Conservation (phyloP, 2,113 vertebrate species). For the Microcebus griseorufus region DNA sequence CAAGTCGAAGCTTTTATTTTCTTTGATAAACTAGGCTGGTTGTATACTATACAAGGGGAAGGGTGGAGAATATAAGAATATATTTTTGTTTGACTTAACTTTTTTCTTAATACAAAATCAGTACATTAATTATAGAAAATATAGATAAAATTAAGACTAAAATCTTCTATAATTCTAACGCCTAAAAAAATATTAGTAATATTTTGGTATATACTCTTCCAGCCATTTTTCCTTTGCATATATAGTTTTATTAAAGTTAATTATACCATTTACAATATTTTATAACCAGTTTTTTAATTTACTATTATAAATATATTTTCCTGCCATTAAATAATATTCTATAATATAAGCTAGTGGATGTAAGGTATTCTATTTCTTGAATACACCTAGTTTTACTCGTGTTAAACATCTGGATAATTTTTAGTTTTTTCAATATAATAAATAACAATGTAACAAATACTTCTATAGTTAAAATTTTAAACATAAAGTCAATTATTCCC, state of each 20-base stretch:
- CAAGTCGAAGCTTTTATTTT: background rate
- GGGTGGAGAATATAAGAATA: background rate
- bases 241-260: background rate
- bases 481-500: background rate
- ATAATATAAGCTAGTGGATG: background rate
- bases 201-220: background rate
- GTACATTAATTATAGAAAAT: background rate
- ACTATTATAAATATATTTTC: background rate
- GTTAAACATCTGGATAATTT: background rate
- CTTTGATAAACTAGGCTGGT: background rate
- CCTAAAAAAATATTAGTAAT: background rate
- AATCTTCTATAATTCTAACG: background rate
- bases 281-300: background rate
- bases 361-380: background rate
- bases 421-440: background rate
- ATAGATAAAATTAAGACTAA: background rate
- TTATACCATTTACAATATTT: background rate
- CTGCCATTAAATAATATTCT: background rate
- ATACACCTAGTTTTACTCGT: background rate
- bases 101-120: background rate
- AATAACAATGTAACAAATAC: background rate
- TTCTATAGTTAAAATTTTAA: background rate
- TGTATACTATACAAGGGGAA: background rate
- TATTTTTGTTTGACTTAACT: background rate
- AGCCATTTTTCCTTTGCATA: background rate